Evolutionary conservation across 1,140 invertebrate genomes (phyloP).

Genomic region (Monochamus saltuarius): DNA sequence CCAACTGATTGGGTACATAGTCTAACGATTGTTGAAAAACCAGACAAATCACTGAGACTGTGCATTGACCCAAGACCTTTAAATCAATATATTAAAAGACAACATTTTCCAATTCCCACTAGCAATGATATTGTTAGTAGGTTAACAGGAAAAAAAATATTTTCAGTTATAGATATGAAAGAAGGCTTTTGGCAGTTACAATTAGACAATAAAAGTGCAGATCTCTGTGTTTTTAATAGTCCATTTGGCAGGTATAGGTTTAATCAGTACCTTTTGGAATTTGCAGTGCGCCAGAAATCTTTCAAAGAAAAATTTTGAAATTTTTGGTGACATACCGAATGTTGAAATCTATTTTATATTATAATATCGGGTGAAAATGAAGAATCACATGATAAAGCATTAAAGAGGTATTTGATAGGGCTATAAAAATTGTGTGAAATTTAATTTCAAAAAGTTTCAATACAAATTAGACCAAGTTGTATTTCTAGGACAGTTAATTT

Average conservation of each 20-base stretch:
- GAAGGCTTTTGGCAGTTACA: constrained; percentile 45
- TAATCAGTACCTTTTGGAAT: constrained; percentile 50
- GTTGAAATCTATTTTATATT: constrained; percentile 47
- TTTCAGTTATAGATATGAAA: constrained; percentile 54
- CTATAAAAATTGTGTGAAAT: constrained; percentile 26
- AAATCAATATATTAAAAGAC: constrained; percentile 52
- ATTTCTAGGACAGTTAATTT: constrained; percentile 48
- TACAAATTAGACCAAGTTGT: constrained; percentile 43
- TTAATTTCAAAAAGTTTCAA: constrained; percentile 45
- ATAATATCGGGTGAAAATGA: constrained; percentile 39
- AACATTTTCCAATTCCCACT: constrained; percentile 50
- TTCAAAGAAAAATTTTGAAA: constrained; percentile 45
- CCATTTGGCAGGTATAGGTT: constrained; percentile 49
- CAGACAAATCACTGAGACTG: constrained; percentile 51
- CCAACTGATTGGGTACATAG: constrained; percentile 55
- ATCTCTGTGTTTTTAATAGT: constrained; percentile 50
- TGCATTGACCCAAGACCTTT: constrained; percentile 59
- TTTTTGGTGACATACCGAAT: constrained; percentile 36
- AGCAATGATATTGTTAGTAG: constrained; percentile 50
- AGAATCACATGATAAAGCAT: constrained; percentile 36
- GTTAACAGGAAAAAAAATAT: constrained; percentile 49
- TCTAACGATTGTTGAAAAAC: constrained; percentile 54
- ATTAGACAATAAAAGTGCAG: constrained; percentile 39
- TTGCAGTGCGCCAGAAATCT: constrained; percentile 49
- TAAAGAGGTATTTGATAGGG: constrained; percentile 34